phyloP scores from a whole-genome alignment of 2,888 invertebrate species.

The Lacanobia wlatinum region DNA sequence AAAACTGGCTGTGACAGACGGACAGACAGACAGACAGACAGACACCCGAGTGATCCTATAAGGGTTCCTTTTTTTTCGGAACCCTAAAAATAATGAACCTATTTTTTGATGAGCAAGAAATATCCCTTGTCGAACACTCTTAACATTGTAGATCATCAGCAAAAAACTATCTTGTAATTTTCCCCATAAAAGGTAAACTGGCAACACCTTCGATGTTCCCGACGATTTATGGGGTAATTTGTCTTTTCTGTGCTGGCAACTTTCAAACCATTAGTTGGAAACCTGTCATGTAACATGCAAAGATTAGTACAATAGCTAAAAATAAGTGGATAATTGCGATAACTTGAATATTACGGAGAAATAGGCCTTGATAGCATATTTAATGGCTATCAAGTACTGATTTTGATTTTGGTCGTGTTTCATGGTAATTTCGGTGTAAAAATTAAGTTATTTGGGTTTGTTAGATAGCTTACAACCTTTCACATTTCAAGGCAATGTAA shows the following conservation, averaged over 20 bases:
- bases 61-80: too few species aligned
- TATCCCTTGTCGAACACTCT: background rate
- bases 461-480: background rate
- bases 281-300: slow-evolving; percentile 30
- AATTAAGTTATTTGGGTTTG: background rate
- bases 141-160: slow-evolving; percentile 16
- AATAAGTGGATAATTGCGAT: slow-evolving; percentile 36
- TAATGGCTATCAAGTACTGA: background rate
- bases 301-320: slow-evolving; percentile 26
- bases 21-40: too few species aligned
- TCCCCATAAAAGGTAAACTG: slow-evolving; percentile 35
- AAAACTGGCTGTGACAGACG: too few species aligned
- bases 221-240: slow-evolving; percentile 65
- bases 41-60: too few species aligned
- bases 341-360: slow-evolving; percentile 11
- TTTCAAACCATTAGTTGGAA: slow-evolving; percentile 53
- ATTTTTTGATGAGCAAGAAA: slow-evolving; percentile 15
- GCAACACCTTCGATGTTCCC: slow-evolving; percentile 43
- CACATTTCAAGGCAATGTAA: background rate
- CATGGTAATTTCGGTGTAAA: background rate
- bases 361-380: slow-evolving; percentile 16
- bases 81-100: background rate
- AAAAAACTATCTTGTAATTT: slow-evolving; percentile 41
- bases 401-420: slow-evolving; percentile 1
- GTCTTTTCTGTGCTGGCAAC: slow-evolving; percentile 58